These are phyloP conservation scores for Uria aalge DNA, from an alignment of 2,113 vertebrate genomes.

Conservation along the genomic window DNA sequence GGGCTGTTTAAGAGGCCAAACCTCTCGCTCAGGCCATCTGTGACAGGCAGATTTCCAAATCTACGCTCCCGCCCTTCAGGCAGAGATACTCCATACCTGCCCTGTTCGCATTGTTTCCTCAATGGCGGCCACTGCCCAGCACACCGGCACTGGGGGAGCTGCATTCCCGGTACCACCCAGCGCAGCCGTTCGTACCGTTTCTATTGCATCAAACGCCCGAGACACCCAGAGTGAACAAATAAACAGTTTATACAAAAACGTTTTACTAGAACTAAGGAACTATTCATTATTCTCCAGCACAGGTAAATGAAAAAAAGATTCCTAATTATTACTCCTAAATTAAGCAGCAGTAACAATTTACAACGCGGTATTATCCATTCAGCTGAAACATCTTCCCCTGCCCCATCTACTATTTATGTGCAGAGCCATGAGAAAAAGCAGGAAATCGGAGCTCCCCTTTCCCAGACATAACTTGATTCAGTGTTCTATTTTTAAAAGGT, in stretches of 20 bases:
- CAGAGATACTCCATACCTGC: background rate
- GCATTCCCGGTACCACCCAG: background rate
- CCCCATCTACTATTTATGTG: background rate
- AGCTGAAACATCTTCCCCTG: background rate
- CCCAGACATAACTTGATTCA: background rate
- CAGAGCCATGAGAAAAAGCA: background rate
- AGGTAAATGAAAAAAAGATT: background rate
- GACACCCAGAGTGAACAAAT: background rate
- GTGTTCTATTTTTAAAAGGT: background rate
- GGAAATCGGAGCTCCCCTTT: background rate
- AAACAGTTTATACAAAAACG: background rate
- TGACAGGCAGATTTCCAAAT: background rate
- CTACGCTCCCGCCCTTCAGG: background rate
- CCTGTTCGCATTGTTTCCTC: background rate
- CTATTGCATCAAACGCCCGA: background rate
- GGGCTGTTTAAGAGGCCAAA: background rate
- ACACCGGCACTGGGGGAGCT: fast-evolving
- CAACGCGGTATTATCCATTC: background rate
- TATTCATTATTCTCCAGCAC: background rate
- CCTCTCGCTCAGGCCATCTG: background rate
- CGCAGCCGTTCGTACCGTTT: fast-evolving
- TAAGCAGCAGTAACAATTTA: background rate
- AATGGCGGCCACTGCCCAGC: fast-evolving
- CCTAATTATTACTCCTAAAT: background rate
- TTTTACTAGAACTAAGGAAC: background rate